A percentile compares a stretch with the other conserved stretches of the same genome.
Conservation (phyloP, 2,113 vertebrate species). For the Psilopsiagon aymara region DNA sequence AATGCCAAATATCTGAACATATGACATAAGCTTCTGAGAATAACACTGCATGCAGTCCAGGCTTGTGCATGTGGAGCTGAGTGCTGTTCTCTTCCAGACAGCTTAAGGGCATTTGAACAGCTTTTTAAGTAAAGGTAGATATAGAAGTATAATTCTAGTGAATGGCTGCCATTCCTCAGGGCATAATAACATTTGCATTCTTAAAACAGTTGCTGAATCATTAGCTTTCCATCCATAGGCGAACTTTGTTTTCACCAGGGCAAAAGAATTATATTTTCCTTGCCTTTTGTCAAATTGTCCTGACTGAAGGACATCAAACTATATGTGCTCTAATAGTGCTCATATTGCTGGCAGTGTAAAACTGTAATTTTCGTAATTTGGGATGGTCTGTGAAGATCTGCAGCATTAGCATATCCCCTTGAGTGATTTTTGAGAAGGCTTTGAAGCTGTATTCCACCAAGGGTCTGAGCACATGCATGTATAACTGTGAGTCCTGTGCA, state of each 20-base stretch:
- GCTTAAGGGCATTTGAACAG: conserved; percentile 5
- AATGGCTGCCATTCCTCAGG: neutral
- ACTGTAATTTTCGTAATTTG: neutral
- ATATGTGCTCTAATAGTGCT: neutral
- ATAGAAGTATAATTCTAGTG: neutral
- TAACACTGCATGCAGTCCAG: neutral
- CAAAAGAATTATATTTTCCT: neutral
- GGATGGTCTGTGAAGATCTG: neutral
- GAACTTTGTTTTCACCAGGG: neutral
- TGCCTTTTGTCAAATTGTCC: neutral
- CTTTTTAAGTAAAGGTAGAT: conserved; percentile 56
- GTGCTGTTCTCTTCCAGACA: neutral
- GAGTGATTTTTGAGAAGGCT: neutral
- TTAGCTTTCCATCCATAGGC: neutral
- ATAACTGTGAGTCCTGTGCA: neutral
- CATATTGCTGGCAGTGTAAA: neutral
- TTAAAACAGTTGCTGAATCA: conserved; percentile 21
- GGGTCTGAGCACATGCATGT: accelerated
- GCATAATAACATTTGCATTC: neutral
- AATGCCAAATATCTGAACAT: conserved; percentile 52
- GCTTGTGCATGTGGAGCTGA: neutral
- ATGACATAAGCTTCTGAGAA: conserved; percentile 57
- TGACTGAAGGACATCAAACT: neutral
- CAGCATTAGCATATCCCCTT: neutral
- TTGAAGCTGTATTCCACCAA: neutral